Percentiles rank a stretch among this genome's conserved stretches.
phyloP scores from a whole-genome alignment of 2,888 invertebrate genomes.

The Pherbina coryleti region DNA sequence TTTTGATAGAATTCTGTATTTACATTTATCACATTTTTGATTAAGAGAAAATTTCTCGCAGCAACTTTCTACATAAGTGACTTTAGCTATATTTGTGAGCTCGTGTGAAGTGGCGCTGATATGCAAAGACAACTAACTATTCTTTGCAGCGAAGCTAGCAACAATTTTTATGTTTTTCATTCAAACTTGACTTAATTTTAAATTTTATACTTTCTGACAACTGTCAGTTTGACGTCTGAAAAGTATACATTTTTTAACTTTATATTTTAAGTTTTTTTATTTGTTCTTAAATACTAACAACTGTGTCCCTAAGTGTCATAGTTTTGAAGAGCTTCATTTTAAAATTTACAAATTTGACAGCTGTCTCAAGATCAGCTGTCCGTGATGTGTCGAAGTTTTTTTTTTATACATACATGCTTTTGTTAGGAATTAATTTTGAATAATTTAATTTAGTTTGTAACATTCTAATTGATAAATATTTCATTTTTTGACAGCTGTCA shows the following conservation, averaged over 20 bases:
- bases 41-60: background rate
- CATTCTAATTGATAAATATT: no score
- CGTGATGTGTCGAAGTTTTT: no score
- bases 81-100: background rate
- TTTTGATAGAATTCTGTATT: conserved; percentile 1
- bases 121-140: background rate
- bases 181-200: background rate
- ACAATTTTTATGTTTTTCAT: background rate
- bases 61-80: background rate
- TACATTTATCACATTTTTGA: conserved; percentile 21
- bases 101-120: background rate
- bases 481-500: no score
- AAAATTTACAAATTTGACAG: conserved; percentile 1
- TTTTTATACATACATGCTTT: background rate
- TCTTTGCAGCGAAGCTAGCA: background rate
- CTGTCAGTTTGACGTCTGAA: background rate
- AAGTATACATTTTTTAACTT: background rate
- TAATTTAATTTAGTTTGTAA: no score
- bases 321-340: background rate
- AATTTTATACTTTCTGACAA: background rate
- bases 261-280: background rate
- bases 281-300: background rate
- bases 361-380: background rate
- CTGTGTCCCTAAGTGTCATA: conserved; percentile 22
- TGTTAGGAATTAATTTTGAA: background rate